Evolutionary conservation across 1,140 invertebrate genomes (phyloP), one percentile per base, ranked within the genome.

Genomic region (Antheraea mylitta): DNA sequence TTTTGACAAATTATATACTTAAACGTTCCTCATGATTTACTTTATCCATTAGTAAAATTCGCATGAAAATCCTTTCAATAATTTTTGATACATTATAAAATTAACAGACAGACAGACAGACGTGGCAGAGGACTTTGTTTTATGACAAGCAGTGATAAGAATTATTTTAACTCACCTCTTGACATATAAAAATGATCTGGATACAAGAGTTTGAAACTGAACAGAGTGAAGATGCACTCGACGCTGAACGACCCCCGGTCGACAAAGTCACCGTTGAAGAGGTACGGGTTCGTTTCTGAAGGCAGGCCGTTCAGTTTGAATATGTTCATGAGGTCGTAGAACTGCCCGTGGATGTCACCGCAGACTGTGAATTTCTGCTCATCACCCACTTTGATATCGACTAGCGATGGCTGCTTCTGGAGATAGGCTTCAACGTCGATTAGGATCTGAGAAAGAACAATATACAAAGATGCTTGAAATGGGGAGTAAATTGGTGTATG

Each of bases 331-430:
- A 99, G 92, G 93, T 99, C 99, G 92, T 98, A 99, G 93, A 96
- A 99, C 92, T 99, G 99, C 22, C 99, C 99, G 92, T 99, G 99
- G 79, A 99, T 98, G 92, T 99, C 99, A n/a, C 99, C 99, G 93
- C 99, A 99, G 65, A 99, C 96, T 38, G 99, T 99, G 90, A 99
- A 99, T 93, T 99, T 99, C 63, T 95, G 94, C 59, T 97, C 94
- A 86, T 97, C 96, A 8, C 96, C 95, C 75, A 99, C 96, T 71
- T 93, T 94, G 61, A 99, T 96, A 85, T 99, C 97, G 0, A 99
- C 95, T 72, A 99, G 92, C 58, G 97, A 97, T 42, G 98, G 96
- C 82, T 97, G 96, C 67, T 94, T 94, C 92, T 95, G 95, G 80
- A 99, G 97, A 80, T 96, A 96, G 30, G 95, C 90, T 87, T 98